Evolutionary conservation across 2,113 vertebrate genomes (phyloP), one percentile per base, ranked within the genome.

Genomic region (Datnioides undecimradiatus): DNA sequence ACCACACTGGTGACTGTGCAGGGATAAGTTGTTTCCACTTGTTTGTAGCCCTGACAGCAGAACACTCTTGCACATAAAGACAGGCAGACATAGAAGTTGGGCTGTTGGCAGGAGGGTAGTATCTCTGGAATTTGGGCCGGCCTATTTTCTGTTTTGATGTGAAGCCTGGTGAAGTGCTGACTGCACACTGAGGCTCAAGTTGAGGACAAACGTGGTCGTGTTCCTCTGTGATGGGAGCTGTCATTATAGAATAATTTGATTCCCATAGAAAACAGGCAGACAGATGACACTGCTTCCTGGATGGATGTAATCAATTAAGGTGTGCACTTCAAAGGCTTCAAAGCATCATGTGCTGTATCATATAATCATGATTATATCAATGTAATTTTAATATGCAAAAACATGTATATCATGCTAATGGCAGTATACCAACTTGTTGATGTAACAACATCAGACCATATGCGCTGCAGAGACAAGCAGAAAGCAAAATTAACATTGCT

Each of bases 121-220:
- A 21, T 52, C 73, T 46, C 38, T 73, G 78, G 80, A 86, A 86
- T 87, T 74, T 73, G 51, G 38, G 19, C 49, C 63, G 84, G 55
- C 86, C 79, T 73, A 55, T 64, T 83, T 85, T 85, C 55, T 78
- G 29, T 82, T 70, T 41, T 76, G 71, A 73, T 49, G 69, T 64
- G 29, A 77, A 51, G 73, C 64, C 57, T 17, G 31, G 45, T 72
- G 74, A 66, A 36, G 43, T 52, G 79, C 40, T 62, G 48, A 68
- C 29, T 66, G 60, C 74, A 34, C 21, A 31, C 65, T 1, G 60
- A 45, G 19, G 52, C 60, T 65, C 31, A 64, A 43, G 55, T 45
- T 36, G 41, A 80, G 76, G 73, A 82, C 69, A 65, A 64, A 68
- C 64, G 21, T 25, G 57, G 40, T 38, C 51, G 71, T 86, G 77